Percentiles rank a stretch among this genome's conserved stretches.
Conservation (phyloP, 2,888 invertebrate species). For the Ormia ochracea region DNA sequence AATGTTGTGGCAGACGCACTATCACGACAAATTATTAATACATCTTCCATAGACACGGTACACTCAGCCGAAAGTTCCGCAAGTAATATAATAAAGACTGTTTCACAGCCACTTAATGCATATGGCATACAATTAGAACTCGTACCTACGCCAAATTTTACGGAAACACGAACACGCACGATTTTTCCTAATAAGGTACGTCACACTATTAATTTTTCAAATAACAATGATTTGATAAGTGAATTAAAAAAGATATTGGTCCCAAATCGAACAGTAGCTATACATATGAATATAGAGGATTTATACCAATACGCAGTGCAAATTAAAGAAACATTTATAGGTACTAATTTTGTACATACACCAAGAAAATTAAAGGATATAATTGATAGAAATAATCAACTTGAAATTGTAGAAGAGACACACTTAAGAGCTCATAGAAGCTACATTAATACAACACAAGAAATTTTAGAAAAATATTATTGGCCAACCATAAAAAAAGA, state of each 20-base stretch:
- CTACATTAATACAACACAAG: neutral
- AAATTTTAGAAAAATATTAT: conserved; percentile 11
- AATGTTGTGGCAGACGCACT: no score
- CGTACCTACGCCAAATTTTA: neutral
- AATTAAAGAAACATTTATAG: neutral
- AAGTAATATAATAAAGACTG: neutral
- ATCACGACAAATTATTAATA: neutral
- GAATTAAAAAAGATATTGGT: no score
- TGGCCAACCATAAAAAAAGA: no score
- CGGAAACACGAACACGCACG: neutral
- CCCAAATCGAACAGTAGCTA: no score
- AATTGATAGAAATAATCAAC: no score
- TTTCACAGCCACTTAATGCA: neutral
- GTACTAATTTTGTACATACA: neutral
- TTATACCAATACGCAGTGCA: no score
- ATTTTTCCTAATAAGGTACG: neutral
- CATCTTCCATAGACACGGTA: neutral
- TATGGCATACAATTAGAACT: neutral
- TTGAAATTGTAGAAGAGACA: neutral
- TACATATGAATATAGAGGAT: no score
- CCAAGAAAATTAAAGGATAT: no score
- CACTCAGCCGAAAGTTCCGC: neutral
- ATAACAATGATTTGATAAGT: no score
- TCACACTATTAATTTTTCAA: no score
- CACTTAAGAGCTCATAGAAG: conserved; percentile 7